Base-by-base conservation (phyloP, 2,888 invertebrate genomes). In the Ganaspis brasiliensis region DNA sequence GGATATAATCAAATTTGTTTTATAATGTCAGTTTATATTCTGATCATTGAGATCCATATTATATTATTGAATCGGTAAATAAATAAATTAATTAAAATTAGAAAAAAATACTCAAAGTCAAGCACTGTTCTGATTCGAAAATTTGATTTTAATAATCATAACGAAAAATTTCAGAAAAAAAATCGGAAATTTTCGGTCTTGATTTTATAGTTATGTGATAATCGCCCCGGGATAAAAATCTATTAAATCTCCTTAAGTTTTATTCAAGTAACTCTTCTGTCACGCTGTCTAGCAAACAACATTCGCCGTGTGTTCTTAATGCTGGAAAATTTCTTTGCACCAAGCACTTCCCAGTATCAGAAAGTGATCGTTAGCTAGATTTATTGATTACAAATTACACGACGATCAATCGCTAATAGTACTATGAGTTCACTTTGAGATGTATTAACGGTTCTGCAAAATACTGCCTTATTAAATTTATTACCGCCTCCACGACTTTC, bases 351-450 rank as follows among this genome's bases (percentile, higher is more conserved):
- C 24, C 57, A 45, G 21, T 67, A 56, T 31, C 12, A 37, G 70
- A 40, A 70, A 70, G 56, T 40, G 82, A 77, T 85, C 81, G 83
- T 82, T 83, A 79, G 75, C 74, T 81, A 85, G 87, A 87, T 87
- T 87, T 87, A 87, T 87, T 84, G 87, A 87, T 87, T 87, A 85
- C 86, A 87, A 87, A 87, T 87, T 87, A 83, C 85, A 86, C 84
- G 81, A 83, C 84, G 82, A 87, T 87, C 87, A 84, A 83, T 85
- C 87, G 83, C 83, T 87, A 87, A 87, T 87, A 82, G 82, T 84
- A 85, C 82, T 82, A 71, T 72, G 72, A 67, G 37, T 76, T 24
- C 74, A 73, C 74, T 78, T 72, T 79, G 80, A 81, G 81, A 82
- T 82, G 82, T 87, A 87, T 87, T 87, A 87, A 87, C 86, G 86